Evolutionary conservation across 2,113 vertebrate genomes (phyloP), one percentile per base, ranked within the genome.

Genomic region (Orthochromis malagaraziensis): DNA sequence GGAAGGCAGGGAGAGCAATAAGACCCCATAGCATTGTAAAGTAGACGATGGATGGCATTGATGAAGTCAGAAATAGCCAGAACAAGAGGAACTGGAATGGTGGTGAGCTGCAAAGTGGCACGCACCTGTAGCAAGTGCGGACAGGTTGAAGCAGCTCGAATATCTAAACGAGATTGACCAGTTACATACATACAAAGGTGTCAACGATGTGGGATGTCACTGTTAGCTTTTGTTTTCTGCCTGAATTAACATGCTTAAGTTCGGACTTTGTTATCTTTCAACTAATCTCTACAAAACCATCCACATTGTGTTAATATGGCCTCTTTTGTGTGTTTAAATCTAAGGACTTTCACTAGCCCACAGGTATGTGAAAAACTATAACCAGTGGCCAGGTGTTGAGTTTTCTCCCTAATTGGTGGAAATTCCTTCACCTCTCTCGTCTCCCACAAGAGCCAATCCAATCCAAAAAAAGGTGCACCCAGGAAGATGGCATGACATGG

Each of bases 241-340:
- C 1, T 77, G 70, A 47, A 75, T 7, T 19, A 29, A 75, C 1
- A 5, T 29, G 70, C 70, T 47, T 29, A 75, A 29, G 6, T 75
- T 12, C 4, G 1, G 24, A 26, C 24, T 26, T 26, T 73, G 21
- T 45, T 38, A 73, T 24, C 63, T 70, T 40, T 70, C n/a, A 40
- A 26, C 65, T 73, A 24, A 45, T 21, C 35, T 63, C 45, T 85
- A 91, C 63, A 86, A 85, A 73, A 70, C 70, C 40, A 40, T 87
- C 87, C 80, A 92, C 84, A 93, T 94, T 94, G 93, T 95, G 90
- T 87, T 91, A 93, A 95, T 92, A 85, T 88, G 3, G 77, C 42
- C 89, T 88, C 92, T 94, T 94, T 96, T 88, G 88, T 88, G 88
- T 92, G 84, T 93, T 90, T 84, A 51, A 79, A 85, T 73, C 49